Evolutionary conservation across 2,113 vertebrate genomes (phyloP).

Genomic region (Rhombomys opimus): DNA sequence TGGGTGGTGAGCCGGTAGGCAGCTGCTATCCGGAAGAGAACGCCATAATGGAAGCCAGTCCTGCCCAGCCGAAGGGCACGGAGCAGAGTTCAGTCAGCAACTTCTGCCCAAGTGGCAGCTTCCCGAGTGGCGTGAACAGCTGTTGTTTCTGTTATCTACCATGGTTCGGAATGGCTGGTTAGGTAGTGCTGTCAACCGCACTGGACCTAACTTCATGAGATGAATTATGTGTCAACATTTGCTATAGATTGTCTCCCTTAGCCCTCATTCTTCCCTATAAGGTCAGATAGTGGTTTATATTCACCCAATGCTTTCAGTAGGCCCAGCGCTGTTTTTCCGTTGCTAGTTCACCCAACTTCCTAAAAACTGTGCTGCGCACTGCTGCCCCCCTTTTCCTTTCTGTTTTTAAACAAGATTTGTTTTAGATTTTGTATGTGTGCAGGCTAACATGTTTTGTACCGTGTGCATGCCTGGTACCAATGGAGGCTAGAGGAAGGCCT

Average conservation of each 20-base stretch:
- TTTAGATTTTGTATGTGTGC: too few relatives aligned
- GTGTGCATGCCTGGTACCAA: too few relatives aligned
- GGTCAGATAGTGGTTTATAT: neutral
- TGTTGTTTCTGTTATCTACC: neutral
- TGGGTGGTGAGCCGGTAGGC: neutral
- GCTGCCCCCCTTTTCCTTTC: too few relatives aligned
- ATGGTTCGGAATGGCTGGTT: neutral
- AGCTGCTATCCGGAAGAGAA: neutral
- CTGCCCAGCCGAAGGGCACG: neutral
- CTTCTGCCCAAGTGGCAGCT: neutral
- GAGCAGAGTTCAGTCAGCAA: neutral
- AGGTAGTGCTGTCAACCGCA: neutral
- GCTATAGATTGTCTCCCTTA: neutral
- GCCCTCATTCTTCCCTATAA: neutral
- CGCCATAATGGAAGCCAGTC: neutral
- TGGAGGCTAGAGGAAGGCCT: too few relatives aligned
- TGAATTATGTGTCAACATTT: neutral
- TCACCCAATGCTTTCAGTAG: neutral
- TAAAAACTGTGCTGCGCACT: neutral
- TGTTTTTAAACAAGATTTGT: too few relatives aligned
- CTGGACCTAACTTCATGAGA: neutral
- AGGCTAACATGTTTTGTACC: too few relatives aligned
- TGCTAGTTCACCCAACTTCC: neutral
- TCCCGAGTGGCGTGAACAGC: neutral
- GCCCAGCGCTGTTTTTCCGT: neutral